Conservation (phyloP, 1,140 invertebrate species). For the Drosophila ambigua region DNA sequence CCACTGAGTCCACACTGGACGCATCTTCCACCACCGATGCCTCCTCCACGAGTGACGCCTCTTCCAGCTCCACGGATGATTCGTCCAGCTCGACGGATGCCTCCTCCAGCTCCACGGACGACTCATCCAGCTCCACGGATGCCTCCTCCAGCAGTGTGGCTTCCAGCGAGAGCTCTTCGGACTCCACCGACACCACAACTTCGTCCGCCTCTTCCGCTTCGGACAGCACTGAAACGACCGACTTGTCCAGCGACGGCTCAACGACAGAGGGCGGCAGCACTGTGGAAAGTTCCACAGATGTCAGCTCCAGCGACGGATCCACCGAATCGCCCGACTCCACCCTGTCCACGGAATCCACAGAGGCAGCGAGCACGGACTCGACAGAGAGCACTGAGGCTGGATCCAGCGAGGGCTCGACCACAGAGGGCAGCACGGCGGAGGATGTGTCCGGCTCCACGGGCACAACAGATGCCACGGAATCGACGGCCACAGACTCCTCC, state of each 20-base stretch:
- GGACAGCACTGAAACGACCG: not conserved
- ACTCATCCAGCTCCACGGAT: constrained; percentile 19
- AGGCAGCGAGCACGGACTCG: constrained; percentile 26
- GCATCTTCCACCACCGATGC: constrained; percentile 15
- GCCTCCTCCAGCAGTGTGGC: constrained; percentile 11
- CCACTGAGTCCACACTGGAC: constrained; percentile 40
- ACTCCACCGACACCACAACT: too few species aligned
- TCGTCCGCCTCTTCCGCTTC: constrained; percentile 11
- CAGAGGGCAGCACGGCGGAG: constrained; percentile 46
- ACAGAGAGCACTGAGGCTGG: constrained; percentile 44
- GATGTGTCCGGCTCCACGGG: constrained; percentile 41
- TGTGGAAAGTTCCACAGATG: constrained; percentile 17
- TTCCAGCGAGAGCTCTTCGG: not conserved
- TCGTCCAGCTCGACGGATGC: too few species aligned
- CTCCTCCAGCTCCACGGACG: constrained; percentile 7
- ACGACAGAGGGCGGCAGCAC: constrained; percentile 26
- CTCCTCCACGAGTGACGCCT: constrained; percentile 19
- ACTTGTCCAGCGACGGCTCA: constrained; percentile 30
- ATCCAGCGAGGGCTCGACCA: constrained; percentile 44
- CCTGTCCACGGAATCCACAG: constrained; percentile 16
- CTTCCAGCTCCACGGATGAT: constrained; percentile 9
- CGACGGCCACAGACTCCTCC: constrained; percentile 30
- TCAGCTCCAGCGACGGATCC: constrained; percentile 16
- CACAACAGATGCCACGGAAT: constrained; percentile 48
- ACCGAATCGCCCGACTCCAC: constrained; percentile 13